Evolutionary conservation across 2,888 invertebrate species (phyloP), one percentile per base, ranked within the genome.

Genomic region (Prenolepis imparis): DNA sequence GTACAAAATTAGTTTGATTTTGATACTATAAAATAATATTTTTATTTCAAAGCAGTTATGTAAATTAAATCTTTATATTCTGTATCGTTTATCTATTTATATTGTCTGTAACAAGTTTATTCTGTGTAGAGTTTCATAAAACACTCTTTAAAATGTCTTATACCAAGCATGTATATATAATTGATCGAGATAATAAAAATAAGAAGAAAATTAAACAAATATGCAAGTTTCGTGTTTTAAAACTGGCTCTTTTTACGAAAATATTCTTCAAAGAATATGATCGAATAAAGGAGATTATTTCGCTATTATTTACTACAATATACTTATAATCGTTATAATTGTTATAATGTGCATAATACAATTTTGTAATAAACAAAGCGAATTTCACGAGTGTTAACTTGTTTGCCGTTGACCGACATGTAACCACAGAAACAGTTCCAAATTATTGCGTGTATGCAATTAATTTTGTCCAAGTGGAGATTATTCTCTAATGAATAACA

Each of bases 91-190:
- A 24, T 24, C n/a, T 72, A 21, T 55, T 55, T 36, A 15, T 28
- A n/a, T 36, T 70, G 21, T 70, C 15, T 36, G 9, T 70, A 21
- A 55, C n/a, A 41, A 57, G 15, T 39, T 72, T 57, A 57, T 3
- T 18, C 57, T 39, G 21, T 5, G 9, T 39, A 28, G 3, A 18
- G 18, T 18, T 36, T 18, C 15, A 6, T 57, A 72, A 9, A 15
- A 9, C 15, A 15, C 18, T 48, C 18, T 24, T 24, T 24, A 6
- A 72, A 72, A 18, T 28, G 24, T 12, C 2, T 41, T n/a, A 39
- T 72, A 39, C 18, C 2, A 39, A 18, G 11, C 11, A n/a, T 21
- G 15, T 36, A 28, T 11, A 57, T 36, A 28, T 11, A 57, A 15
- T 24, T 18, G 18, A 11, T 8, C 0, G 24, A 36, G n/a, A 11